Base-by-base conservation (phyloP, 2,888 invertebrate species). In the Uropetala carovei region DNA sequence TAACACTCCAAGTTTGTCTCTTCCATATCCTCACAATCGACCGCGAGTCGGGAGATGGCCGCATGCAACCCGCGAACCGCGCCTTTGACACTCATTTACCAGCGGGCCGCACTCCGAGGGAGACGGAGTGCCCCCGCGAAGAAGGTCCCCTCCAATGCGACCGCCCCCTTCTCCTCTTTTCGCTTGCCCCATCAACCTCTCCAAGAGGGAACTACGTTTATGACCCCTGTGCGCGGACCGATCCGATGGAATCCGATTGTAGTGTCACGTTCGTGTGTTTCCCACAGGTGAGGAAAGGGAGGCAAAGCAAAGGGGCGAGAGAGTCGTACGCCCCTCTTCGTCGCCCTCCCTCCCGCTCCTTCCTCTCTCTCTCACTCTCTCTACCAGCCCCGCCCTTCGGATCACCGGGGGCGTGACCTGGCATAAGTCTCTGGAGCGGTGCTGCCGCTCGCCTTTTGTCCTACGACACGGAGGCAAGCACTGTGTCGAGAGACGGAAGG, bases 401-500 rank as follows among this genome's bases (percentile, higher is more conserved):
- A 16, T 68, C 27, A 30, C 58, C 89, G 64, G 18, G 89, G 68
- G 89, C 89, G 89, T 89, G 89, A 89, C 64, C 89, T 16, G 89
- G 89, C 89, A 89, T 89, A 89, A 89, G 30, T 89, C 68, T 22
- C n/a, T n/a, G 11, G 30, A 27, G 60, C 22, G 56, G 56, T n/a
- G 83, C n/a, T 27, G 84, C 56, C 9, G 84, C 84, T 85, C 85
- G 57, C 85, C 89, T 89, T 89, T 89, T 89, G 86, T 86, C 86
- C 86, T 86, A 86, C 86, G 86, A 86, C 86, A 86, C 86, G 86
- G 64, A 89, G 89, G 64, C 43, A n/a, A 60, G 89, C 64, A 43
- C 3, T 43, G 83, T 3, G 82, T 11, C 14, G 82, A 4, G 83
- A 16, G 56, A 56, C n/a, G 30, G 89, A 43, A 11, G 60, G 89